Evolutionary conservation across 2,797 vertebrate genomes (phyloP).

Genomic region (Pagetopsis macropterus): DNA sequence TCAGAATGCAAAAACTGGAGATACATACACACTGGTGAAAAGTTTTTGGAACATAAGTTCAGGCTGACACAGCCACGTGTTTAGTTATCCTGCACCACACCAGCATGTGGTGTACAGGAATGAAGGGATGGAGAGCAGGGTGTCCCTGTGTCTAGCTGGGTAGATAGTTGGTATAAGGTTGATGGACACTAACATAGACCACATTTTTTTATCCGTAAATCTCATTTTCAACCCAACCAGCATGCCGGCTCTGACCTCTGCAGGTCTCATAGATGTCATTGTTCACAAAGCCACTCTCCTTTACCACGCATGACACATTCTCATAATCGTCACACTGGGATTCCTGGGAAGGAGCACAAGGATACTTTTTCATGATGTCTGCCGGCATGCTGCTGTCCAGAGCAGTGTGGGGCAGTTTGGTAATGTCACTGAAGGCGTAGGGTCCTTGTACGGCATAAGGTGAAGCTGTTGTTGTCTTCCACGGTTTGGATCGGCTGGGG

Average conservation of each 20-base stretch:
- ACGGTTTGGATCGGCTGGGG: constrained; percentile 76
- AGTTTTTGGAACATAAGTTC: background rate
- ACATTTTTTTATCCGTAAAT: constrained; percentile 81
- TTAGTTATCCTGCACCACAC: constrained; percentile 31
- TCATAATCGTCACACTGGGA: constrained; percentile 82
- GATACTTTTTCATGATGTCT: constrained; percentile 81
- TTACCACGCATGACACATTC: constrained; percentile 75
- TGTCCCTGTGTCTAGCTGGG: constrained; percentile 12
- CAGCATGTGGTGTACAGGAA: constrained; percentile 10
- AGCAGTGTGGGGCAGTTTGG: constrained; percentile 82
- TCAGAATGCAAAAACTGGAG: constrained; percentile 5
- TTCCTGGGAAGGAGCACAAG: constrained; percentile 60
- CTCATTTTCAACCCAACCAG: constrained; percentile 91
- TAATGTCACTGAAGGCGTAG: constrained; percentile 84
- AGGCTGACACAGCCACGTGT: background rate
- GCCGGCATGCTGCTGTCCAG: constrained; percentile 82
- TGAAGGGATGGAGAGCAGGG: constrained; percentile 12
- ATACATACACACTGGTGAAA: constrained; percentile 18
- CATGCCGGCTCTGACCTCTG: constrained; percentile 73
- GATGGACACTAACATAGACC: background rate
- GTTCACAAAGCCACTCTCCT: constrained; percentile 90
- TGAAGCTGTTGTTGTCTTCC: constrained; percentile 72
- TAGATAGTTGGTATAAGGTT: constrained; percentile 4
- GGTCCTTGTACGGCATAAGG: constrained; percentile 82
- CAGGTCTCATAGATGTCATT: constrained; percentile 95